Evolutionary conservation across 2,113 vertebrate genomes (phyloP).

Genomic region (Pelecanus crispus): DNA sequence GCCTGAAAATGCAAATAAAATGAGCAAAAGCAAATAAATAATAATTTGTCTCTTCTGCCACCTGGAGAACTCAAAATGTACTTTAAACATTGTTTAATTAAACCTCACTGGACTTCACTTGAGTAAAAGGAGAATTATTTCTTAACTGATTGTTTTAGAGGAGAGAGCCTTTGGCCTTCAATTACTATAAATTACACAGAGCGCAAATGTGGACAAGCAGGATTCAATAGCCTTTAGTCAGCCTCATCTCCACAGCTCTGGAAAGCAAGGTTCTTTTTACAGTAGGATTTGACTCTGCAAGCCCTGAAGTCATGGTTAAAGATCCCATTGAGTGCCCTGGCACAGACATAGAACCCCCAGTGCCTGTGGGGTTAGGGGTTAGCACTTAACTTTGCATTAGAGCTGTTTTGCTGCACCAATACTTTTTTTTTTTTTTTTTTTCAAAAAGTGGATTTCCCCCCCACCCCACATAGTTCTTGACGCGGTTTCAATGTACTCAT

Average conservation of each 20-base stretch:
- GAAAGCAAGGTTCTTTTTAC: neutral
- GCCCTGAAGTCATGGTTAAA: slow-evolving; percentile 35
- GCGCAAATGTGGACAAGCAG: neutral
- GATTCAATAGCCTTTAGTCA: slow-evolving; percentile 38
- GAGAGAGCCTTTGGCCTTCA: slow-evolving; percentile 5
- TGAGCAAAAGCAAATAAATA: slow-evolving; percentile 26
- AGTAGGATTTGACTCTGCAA: slow-evolving; percentile 3
- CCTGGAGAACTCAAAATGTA: neutral
- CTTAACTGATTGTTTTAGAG: neutral
- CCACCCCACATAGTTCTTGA: neutral
- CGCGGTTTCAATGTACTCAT: slow-evolving; percentile 31
- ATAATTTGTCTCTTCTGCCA: slow-evolving; percentile 30
- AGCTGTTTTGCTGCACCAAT: neutral
- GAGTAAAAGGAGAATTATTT: slow-evolving; percentile 5
- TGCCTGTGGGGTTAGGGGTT: neutral
- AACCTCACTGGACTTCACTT: neutral
- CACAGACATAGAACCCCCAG: neutral
- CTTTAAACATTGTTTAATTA: slow-evolving; percentile 28
- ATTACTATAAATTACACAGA: slow-evolving; percentile 25
- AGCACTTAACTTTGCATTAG: neutral
- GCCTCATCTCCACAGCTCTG: neutral
- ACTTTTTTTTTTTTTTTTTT: neutral
- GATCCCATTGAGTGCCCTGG: neutral
- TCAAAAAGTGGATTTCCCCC: neutral
- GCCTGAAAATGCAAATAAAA: slow-evolving; percentile 28